Base-by-base conservation (phyloP, 2,888 invertebrate genomes). In the Pseudococcus longispinus region DNA sequence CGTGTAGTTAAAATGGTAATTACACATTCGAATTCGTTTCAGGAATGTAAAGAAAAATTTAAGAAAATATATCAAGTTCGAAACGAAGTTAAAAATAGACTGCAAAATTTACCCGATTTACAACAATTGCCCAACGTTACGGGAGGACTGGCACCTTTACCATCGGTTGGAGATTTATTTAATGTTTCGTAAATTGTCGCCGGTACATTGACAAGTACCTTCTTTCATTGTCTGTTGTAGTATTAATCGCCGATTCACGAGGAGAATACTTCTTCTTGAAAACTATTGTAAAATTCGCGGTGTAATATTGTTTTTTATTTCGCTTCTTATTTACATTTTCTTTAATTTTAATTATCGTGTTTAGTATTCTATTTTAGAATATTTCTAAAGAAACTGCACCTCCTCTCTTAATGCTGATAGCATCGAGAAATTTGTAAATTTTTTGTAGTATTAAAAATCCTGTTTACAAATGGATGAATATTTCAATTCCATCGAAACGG, bases 161-260 rank as follows among this genome's bases (percentile, higher is more conserved):
- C 98, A 55, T 97, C 98, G 4, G 98, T 98, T 55, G 98, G 98
- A 1, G 98, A 98, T 91, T 93, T 98, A 65, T 98, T 98, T 91
- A 96, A 94, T 91, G 91, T 96, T 89, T 26, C 70, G 18, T 85
- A 70, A 70, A 44, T 13, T 26, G 13, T 20, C 0, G 9, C 9
- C 5, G 18, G 29, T 70, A 29, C 6, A 29, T 29, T 29, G 2
- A 29, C 29, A 18, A 15, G 70, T 70, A 11, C 92, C 29, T 29
- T n/a, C 46, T 60, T 84, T 70, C 55, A 74, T 37, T 51, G 20
- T 13, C 74, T 46, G 29, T 29, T 20, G 32, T 85, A 80, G n/a
- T n/a, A 83, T 32, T 80, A 82, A 46, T 23, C 3, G 29, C 26
- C 80, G 51, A 42, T 77, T n/a, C 23, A 70, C 70, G 20, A 26